phyloP scores from a whole-genome alignment of 2,888 invertebrate species.

The Elysia crispata region DNA sequence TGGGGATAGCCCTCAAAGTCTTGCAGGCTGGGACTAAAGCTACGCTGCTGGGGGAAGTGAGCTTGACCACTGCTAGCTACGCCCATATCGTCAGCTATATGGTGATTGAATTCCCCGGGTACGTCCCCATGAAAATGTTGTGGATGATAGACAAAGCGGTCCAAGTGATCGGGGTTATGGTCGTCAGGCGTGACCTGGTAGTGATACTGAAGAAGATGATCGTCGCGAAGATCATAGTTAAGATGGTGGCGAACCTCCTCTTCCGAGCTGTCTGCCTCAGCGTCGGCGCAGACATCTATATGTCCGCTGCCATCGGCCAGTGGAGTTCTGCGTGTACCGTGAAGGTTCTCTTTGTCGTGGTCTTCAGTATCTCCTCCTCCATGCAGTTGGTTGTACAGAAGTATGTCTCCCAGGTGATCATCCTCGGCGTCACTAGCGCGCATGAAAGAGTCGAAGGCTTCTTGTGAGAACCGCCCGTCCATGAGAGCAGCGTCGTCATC shows the following conservation, averaged over 20 bases:
- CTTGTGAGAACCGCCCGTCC: constrained; percentile 39
- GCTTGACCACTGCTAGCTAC: not conserved
- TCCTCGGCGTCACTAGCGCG: constrained; percentile 35
- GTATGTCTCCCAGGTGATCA: constrained; percentile 30
- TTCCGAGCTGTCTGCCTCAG: not conserved
- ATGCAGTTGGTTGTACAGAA: constrained; percentile 35
- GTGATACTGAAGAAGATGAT: not conserved
- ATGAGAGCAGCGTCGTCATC: constrained; percentile 7
- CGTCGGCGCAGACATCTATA: not conserved
- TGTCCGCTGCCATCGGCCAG: too few species aligned
- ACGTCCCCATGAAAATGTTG: too few species aligned
- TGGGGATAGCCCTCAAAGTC: not conserved
- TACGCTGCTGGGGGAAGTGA: not conserved
- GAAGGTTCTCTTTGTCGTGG: not conserved
- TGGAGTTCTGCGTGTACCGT: not conserved
- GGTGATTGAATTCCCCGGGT: too few species aligned
- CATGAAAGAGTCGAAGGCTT: constrained; percentile 45
- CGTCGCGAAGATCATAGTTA: not conserved
- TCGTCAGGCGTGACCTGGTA: not conserved
- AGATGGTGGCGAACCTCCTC: not conserved
- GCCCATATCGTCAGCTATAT: too few species aligned
- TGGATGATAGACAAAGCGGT: too few species aligned
- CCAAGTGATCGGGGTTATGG: not conserved
- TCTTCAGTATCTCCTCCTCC: too few species aligned
- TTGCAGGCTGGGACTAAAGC: not conserved